A percentile compares a stretch with the other conserved stretches of the same genome.
These are phyloP conservation scores for Actenoides lindsayi DNA, from an alignment of 2,113 vertebrate genomes.

Conservation along the genomic window DNA sequence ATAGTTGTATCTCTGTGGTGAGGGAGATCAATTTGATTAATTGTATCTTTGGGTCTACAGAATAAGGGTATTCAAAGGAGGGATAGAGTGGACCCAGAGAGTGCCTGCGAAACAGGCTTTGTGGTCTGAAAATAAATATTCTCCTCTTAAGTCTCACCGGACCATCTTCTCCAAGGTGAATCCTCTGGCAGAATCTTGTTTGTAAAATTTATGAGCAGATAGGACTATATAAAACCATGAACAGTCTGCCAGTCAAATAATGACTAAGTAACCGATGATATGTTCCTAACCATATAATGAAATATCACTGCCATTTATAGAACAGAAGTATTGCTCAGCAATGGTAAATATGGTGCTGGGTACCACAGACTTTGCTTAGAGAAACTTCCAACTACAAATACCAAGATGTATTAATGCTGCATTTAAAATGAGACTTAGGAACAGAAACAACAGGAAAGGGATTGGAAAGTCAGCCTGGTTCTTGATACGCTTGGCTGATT, in stretches of 20 bases:
- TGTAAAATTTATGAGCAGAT: background rate
- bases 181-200: background rate
- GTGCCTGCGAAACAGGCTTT: background rate
- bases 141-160: background rate
- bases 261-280: background rate
- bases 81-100: background rate
- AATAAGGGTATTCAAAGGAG: background rate
- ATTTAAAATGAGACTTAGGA: background rate
- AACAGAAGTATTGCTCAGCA: background rate
- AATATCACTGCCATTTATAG: background rate
- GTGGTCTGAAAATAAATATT: background rate
- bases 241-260: background rate
- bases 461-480: background rate
- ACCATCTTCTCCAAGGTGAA: background rate
- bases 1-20: background rate
- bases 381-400: background rate
- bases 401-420: background rate
- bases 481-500: background rate
- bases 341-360: background rate
- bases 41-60: background rate
- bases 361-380: background rate
- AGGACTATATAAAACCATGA: background rate
- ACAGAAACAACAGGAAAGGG: background rate
- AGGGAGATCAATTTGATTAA: background rate
- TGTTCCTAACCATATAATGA: background rate